phyloP scores from a whole-genome alignment of 2,113 vertebrate genomes.

The Grammomys dolichurus region DNA sequence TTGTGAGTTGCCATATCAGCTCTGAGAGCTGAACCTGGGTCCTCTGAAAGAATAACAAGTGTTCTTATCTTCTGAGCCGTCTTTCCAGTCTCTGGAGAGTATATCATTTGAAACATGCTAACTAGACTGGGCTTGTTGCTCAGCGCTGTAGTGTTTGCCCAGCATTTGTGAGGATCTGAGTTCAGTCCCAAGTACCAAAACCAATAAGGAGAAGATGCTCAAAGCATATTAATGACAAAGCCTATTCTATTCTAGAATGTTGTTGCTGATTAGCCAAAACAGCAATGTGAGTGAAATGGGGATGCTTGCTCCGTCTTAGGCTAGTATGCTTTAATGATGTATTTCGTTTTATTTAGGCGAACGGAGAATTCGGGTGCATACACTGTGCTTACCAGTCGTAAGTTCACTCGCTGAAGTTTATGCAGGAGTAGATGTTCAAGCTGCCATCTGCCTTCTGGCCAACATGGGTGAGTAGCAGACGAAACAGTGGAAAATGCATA shows the following conservation, averaged over 20 bases:
- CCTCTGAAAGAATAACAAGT: background rate
- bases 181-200: background rate
- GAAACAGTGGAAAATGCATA: background rate
- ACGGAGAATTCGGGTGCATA: conserved; percentile 96
- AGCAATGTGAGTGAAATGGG: background rate
- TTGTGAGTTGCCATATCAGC: background rate
- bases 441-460: conserved; percentile 94
- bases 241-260: background rate
- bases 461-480: conserved; percentile 94
- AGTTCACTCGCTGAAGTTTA: conserved; percentile 95
- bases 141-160: background rate
- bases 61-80: background rate
- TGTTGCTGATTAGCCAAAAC: background rate
- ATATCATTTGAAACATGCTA: conserved; percentile 43
- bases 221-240: background rate
- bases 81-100: background rate
- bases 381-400: conserved; percentile 96
- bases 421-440: conserved; percentile 96
- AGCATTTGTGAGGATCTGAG: background rate
- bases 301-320: background rate
- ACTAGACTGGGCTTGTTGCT: background rate
- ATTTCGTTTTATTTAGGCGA: conserved; percentile 89
- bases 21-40: background rate
- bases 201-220: background rate
- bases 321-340: background rate